Base-by-base conservation (phyloP, 2,888 invertebrate species). In the Stenodera caucasica region DNA sequence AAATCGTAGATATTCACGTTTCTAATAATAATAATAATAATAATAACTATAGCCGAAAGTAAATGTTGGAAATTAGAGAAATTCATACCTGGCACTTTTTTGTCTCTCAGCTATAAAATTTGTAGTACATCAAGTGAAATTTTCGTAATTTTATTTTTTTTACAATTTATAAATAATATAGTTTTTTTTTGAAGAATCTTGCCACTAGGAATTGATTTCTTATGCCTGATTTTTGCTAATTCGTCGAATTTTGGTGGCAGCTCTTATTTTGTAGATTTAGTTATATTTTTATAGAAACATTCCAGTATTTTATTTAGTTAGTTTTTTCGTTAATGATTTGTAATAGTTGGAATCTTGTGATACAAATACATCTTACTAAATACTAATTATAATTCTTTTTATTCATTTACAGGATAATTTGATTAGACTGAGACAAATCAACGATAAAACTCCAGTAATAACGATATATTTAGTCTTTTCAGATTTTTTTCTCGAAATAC, bases 311-410 rank as follows among this genome's bases (percentile, higher is more conserved):
- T 8, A 37, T 15, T 32, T 32, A 2, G 2, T 40, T 15, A 21
- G 4, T 26, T 26, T 45, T 45, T 45, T 45, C 12, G 8, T 18
- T 45, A 21, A 15, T 37, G 8, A 15, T 21, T 45, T 45, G 11
- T 45, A 45, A 21, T 21, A 45, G 37, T 45, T 45, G 45, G 45
- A 45, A 18, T 11, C 21, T 45, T 45, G 45, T 45, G 45, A 45
- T 45, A 45, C 45, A 45, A 45, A 45, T 45, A 45, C 21, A 45
- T 21, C 11, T 15, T 40, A 40, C 8, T 40, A 40, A 37, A 6
- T 8, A 40, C 2, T 21, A 4, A 15, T 8, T 15, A 3, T 2
- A 21, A 21, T 4, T 18, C 21, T 11, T 21, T 45, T 26, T 6
- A 26, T 6, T 26, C 7, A 45, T 21, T 45, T 45, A 12, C 1